These are phyloP conservation scores for Trogon surrucura DNA, from an alignment of 2,113 vertebrate species.

Conservation along the genomic window DNA sequence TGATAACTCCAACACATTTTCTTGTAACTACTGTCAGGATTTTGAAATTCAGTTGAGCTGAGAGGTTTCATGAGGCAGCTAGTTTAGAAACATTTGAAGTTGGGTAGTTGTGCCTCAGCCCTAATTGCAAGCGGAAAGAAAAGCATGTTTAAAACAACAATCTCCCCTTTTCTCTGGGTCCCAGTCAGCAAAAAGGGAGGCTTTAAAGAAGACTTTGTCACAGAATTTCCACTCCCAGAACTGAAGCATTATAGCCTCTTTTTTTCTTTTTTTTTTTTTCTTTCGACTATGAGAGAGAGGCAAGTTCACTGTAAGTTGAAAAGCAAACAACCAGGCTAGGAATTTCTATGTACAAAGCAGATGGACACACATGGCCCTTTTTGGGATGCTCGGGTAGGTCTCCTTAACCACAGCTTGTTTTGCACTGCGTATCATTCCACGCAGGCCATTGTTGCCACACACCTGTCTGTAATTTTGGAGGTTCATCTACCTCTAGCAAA, in stretches of 20 bases:
- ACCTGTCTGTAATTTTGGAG: constrained; percentile 81
- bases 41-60: constrained; percentile 35
- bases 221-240: constrained; percentile 75
- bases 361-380: constrained; percentile 47
- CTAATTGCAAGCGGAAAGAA: not conserved
- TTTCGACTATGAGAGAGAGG: constrained; percentile 41
- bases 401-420: constrained; percentile 74
- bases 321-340: constrained; percentile 76
- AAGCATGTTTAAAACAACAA: constrained; percentile 60
- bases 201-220: constrained; percentile 71
- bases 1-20: constrained; percentile 18
- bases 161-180: constrained; percentile 51
- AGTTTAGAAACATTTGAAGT: constrained; percentile 71
- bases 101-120: constrained; percentile 41
- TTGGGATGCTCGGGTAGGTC: constrained; percentile 58
- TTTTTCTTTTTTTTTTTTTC: not conserved
- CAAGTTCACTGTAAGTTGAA: constrained; percentile 74
- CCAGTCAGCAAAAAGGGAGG: constrained; percentile 43
- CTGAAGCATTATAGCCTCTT: constrained; percentile 68
- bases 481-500: constrained; percentile 75
- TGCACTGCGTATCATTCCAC: constrained; percentile 60
- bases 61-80: constrained; percentile 63
- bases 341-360: constrained; percentile 77
- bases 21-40: constrained; percentile 17
- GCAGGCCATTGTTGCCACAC: constrained; percentile 71